Conservation (phyloP, 2,797 vertebrate genomes). For the Sebastes minor region DNA sequence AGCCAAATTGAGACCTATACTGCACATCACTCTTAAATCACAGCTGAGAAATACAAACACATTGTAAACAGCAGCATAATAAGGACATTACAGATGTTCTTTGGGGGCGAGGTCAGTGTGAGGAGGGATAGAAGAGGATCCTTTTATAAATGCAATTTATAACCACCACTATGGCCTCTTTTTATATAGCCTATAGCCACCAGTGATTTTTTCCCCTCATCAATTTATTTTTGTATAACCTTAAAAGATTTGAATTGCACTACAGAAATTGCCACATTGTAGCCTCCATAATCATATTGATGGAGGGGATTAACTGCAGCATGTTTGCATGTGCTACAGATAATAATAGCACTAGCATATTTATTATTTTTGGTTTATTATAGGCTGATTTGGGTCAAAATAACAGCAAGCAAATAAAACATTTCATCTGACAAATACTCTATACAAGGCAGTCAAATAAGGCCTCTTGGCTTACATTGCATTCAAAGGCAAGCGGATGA, state of each 20-base stretch:
- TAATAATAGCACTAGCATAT: background rate
- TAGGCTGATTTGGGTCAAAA: background rate
- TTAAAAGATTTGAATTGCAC: background rate
- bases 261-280: conserved; percentile 14
- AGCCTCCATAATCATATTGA: background rate
- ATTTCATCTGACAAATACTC: background rate
- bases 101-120: background rate
- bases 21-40: conserved; percentile 4
- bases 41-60: conserved; percentile 1
- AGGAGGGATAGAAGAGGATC: background rate
- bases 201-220: background rate
- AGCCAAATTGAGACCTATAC: conserved; percentile 5
- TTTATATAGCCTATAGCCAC: background rate
- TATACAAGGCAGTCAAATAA: background rate
- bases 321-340: background rate
- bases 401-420: background rate
- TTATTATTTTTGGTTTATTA: background rate
- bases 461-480: conserved; percentile 26
- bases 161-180: background rate
- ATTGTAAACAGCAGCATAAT: background rate
- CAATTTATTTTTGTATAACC: background rate
- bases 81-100: background rate
- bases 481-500: background rate
- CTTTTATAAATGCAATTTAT: background rate
- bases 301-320: conserved; percentile 16